Conservation (phyloP, 2,797 vertebrate genomes). For the Siniperca undulata region DNA sequence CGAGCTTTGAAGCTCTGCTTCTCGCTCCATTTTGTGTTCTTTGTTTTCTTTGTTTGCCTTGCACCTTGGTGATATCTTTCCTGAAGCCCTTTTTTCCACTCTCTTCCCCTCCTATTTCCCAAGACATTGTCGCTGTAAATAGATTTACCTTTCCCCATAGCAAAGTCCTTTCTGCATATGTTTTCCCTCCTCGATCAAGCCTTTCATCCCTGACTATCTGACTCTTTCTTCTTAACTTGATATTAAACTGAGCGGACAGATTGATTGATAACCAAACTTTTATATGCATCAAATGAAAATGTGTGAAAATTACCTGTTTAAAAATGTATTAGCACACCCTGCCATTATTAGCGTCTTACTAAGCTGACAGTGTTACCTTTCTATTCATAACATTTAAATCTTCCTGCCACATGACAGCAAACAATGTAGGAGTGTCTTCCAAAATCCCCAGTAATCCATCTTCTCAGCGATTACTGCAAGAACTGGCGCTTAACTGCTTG, state of each 20-base stretch:
- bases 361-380: slow-evolving; percentile 62
- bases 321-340: slow-evolving; percentile 24
- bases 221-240: slow-evolving; percentile 45
- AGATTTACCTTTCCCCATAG: slow-evolving; percentile 82
- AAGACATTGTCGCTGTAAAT: slow-evolving; percentile 79
- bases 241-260: slow-evolving; percentile 49
- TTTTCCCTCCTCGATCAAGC: slow-evolving; percentile 48
- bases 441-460: slow-evolving; percentile 74
- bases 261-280: slow-evolving; percentile 33
- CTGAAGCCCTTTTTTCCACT: slow-evolving; percentile 57
- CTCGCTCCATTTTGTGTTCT: slow-evolving; percentile 49
- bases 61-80: slow-evolving; percentile 73
- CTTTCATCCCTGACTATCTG: slow-evolving; percentile 67
- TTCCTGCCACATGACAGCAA: slow-evolving; percentile 59
- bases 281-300: slow-evolving; percentile 22
- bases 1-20: slow-evolving; percentile 64
- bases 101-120: slow-evolving; percentile 68
- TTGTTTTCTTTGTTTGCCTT: slow-evolving; percentile 75
- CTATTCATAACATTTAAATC: slow-evolving; percentile 65
- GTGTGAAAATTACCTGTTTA: slow-evolving; percentile 32
- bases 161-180: slow-evolving; percentile 71
- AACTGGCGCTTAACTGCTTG: slow-evolving; percentile 70
- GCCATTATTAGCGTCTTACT: slow-evolving; percentile 37
- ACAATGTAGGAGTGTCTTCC: slow-evolving; percentile 68
- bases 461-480: slow-evolving; percentile 68